Evolutionary conservation across 2,797 vertebrate genomes (phyloP), one percentile per base, ranked within the genome.

Genomic region (Sylvia borin): DNA sequence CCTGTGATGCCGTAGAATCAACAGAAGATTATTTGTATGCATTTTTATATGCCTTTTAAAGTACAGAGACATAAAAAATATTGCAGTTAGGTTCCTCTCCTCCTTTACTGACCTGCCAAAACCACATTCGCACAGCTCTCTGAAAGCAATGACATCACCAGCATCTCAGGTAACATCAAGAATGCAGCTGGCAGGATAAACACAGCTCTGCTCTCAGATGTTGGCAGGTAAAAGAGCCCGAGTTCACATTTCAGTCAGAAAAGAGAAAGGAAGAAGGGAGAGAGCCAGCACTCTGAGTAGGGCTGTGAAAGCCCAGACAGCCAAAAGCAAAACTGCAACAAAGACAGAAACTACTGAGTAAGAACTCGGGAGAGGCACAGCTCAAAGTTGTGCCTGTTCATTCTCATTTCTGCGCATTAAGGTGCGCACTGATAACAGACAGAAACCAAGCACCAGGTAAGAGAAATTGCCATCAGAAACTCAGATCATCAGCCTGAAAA

Each of bases 61-160:
- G 83, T 85, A 77, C 64, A 84, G 42, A 83, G 76, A 48, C 73
- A 75, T 70, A 85, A 72, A 40, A 43, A 77, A 96, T 62, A 67
- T 61, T 18, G 6, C 54, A 57, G 82, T 65, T 85, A 24, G 54
- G 92, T 82, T 67, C 50, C 77, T 42, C 67, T 77, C 71, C 92
- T 95, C 87, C 91, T 97, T 94, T 93, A 91, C 89, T 86, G 79
- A 93, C 90, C 94, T 96, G 78, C 80, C 84, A 85, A 90, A 85
- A 71, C 77, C 72, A 93, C 89, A 96, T 71, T 21, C 6, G 1
- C 25, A 60, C 29, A 73, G 57, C 31, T 90, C 50, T 84, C 70
- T 29, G 16, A 51, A 81, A 84, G 79, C 17, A 58, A 73, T 96
- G 81, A 89, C 75, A 94, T 89, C 73, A 79, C 68, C 47, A 66